Conservation (phyloP, 1,140 invertebrate species). For the Brachionus sp. region DNA sequence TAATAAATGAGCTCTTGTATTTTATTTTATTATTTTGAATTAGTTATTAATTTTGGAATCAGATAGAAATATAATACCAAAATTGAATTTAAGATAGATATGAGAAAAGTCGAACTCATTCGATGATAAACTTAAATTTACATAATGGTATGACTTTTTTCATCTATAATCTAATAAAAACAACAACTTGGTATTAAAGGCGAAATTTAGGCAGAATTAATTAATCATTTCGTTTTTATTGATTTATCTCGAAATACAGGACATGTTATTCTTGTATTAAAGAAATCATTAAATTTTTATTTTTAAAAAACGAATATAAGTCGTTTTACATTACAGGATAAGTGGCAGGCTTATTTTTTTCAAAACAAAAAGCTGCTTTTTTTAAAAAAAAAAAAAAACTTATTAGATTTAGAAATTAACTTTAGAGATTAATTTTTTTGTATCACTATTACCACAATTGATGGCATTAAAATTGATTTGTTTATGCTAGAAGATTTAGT, state of each 20-base stretch:
- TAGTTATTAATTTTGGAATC: background rate
- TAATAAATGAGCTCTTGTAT: background rate
- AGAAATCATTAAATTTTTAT: background rate
- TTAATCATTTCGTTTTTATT: conserved; percentile 16
- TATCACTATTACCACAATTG: too few species aligned
- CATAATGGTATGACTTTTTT: conserved; percentile 27
- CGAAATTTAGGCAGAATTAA: conserved; percentile 3
- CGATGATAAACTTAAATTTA: conserved; percentile 13
- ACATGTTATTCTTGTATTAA: conserved; percentile 7
- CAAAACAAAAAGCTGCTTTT: too few species aligned
- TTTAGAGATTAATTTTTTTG: too few species aligned
- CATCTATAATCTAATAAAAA: conserved; percentile 14
- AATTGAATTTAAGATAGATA: background rate
- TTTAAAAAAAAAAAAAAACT: too few species aligned
- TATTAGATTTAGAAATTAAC: too few species aligned
- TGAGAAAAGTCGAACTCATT: background rate
- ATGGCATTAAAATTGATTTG: too few species aligned
- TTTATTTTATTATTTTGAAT: background rate
- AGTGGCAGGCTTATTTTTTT: background rate
- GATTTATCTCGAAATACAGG: conserved; percentile 21
- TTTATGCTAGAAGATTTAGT: background rate
- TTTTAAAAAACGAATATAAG: background rate
- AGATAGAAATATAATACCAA: conserved; percentile 25
- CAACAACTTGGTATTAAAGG: background rate
- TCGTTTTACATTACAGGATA: background rate